These are phyloP conservation scores for Drosophila antonietae DNA, from an alignment of 2,888 invertebrate species.

Conservation along the genomic window DNA sequence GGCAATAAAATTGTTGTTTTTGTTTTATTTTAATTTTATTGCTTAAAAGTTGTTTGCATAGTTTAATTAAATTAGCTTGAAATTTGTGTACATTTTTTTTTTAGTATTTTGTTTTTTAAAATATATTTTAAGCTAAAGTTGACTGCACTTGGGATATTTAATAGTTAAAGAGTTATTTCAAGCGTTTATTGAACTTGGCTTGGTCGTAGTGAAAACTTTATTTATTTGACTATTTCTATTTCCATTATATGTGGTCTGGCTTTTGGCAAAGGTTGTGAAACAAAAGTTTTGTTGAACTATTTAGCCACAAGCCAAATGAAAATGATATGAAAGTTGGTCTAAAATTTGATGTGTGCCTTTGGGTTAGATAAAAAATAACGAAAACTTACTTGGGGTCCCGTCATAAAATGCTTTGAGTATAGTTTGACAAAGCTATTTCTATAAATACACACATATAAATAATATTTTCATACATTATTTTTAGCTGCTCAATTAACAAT, in stretches of 20 bases:
- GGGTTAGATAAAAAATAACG: neutral
- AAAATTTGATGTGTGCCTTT: neutral
- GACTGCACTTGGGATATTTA: neutral
- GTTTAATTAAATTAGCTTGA: neutral
- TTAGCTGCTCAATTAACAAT: neutral
- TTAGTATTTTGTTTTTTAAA: neutral
- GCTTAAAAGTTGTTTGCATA: neutral
- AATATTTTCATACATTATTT: neutral
- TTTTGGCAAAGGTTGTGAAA: neutral
- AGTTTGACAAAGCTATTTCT: neutral
- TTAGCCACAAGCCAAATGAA: neutral
- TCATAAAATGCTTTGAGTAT: neutral
- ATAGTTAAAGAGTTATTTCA: neutral
- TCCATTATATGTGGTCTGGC: constrained; percentile 1
- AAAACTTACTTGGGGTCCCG: neutral
- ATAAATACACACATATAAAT: neutral
- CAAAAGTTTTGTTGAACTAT: neutral
- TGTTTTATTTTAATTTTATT: neutral
- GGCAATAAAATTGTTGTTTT: constrained; percentile 18
- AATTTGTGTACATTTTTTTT: neutral
- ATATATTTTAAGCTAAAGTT: neutral
- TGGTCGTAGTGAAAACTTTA: neutral
- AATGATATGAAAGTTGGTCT: neutral
- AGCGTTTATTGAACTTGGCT: neutral
- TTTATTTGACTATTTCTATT: neutral